These are phyloP conservation scores for Balaenoptera acutorostrata DNA, from an alignment of 2,113 vertebrate genomes.

Conservation along the genomic window DNA sequence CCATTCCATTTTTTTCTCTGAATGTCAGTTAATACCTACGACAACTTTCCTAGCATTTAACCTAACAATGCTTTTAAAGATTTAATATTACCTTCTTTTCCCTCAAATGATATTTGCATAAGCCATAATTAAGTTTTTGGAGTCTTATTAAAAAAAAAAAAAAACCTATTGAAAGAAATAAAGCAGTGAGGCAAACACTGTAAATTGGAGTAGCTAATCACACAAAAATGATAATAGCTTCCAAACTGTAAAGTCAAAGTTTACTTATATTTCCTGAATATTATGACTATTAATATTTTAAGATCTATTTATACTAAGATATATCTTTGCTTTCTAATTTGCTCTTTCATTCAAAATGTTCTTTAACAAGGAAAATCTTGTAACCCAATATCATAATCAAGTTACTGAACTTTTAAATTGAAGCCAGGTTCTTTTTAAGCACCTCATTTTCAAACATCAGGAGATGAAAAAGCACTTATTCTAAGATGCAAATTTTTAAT, in stretches of 20 bases:
- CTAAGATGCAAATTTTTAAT: constrained; percentile 51
- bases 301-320: constrained; percentile 65
- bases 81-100: constrained; percentile 71
- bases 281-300: constrained; percentile 74
- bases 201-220: constrained; percentile 71
- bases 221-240: constrained; percentile 67
- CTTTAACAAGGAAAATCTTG: constrained; percentile 61
- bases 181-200: constrained; percentile 60
- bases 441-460: constrained; percentile 48
- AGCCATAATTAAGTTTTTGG: constrained; percentile 77
- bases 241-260: constrained; percentile 65
- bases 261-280: constrained; percentile 66
- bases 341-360: constrained; percentile 60
- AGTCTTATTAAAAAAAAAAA: constrained; percentile 61
- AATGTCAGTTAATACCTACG: constrained; percentile 43
- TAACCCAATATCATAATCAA: constrained; percentile 66
- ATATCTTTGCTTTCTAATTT: constrained; percentile 60
- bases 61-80: constrained; percentile 70
- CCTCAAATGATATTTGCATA: constrained; percentile 77
- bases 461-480: constrained; percentile 44
- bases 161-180: constrained; percentile 68
- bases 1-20: not conserved
- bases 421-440: constrained; percentile 42
- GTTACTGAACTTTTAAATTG: constrained; percentile 64
- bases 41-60: constrained; percentile 52